Evolutionary conservation across 2,888 invertebrate genomes (phyloP).

Genomic region (Tortricodes alternella): DNA sequence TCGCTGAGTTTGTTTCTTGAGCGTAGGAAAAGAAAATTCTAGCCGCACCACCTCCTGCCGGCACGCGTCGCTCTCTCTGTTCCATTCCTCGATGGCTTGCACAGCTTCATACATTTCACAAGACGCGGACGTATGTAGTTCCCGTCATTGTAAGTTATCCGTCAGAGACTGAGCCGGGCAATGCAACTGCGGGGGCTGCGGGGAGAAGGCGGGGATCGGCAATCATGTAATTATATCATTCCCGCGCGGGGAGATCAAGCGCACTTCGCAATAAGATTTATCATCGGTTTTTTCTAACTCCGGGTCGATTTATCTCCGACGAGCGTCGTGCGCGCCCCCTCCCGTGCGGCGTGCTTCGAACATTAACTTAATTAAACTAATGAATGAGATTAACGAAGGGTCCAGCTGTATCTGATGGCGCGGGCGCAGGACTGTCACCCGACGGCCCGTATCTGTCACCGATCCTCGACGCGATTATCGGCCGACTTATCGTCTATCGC

Average conservation of each 20-base stretch:
- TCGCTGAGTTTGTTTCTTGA: not conserved
- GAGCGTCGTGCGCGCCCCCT: slow-evolving; percentile 33
- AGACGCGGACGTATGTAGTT: slow-evolving; percentile 20
- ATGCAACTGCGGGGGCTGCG: slow-evolving; percentile 20
- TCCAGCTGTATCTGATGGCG: slow-evolving; percentile 39
- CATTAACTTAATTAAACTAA: slow-evolving; percentile 61
- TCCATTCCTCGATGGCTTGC: not conserved
- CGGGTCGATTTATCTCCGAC: slow-evolving; percentile 45
- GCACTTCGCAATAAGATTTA: slow-evolving; percentile 58
- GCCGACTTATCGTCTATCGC: slow-evolving; percentile 21
- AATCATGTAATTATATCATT: slow-evolving; percentile 64
- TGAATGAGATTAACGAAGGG: slow-evolving; percentile 53
- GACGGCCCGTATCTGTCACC: slow-evolving; percentile 39
- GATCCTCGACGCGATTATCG: slow-evolving; percentile 29
- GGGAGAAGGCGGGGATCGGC: slow-evolving; percentile 36
- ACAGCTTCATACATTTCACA: slow-evolving; percentile 6
- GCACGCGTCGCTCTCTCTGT: too few species aligned
- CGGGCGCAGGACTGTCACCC: slow-evolving; percentile 5
- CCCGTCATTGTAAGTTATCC: slow-evolving; percentile 39
- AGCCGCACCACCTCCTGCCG: too few species aligned
- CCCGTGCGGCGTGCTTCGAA: slow-evolving; percentile 39
- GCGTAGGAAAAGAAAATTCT: too few species aligned
- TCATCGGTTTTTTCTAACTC: slow-evolving; percentile 51
- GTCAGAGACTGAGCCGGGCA: slow-evolving; percentile 35
- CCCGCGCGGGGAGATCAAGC: slow-evolving; percentile 53